These are phyloP conservation scores for Cryptotis parvus DNA, from an alignment of 2,113 vertebrate species.

Conservation along the genomic window DNA sequence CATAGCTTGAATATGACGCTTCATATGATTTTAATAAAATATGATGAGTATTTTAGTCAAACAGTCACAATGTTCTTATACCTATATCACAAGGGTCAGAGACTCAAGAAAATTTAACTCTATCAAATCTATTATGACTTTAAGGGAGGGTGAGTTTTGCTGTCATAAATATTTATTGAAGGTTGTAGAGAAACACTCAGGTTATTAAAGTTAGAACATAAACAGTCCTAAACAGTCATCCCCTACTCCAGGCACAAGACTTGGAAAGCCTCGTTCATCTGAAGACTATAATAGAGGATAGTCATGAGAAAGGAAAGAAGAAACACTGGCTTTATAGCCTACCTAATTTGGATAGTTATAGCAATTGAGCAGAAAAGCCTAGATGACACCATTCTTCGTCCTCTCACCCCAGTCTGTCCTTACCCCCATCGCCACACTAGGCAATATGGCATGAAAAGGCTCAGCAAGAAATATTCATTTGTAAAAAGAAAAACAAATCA, in stretches of 20 bases:
- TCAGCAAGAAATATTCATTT: conserved; percentile 83
- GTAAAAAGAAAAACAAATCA: conserved; percentile 84
- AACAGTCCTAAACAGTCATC: background rate
- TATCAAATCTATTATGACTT: conserved; percentile 2
- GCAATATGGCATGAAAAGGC: conserved; percentile 83
- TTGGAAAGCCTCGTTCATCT: background rate
- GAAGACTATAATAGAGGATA: background rate
- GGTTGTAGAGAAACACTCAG: background rate
- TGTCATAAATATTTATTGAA: conserved; percentile 9
- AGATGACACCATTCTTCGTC: conserved; percentile 45
- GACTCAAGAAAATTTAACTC: background rate
- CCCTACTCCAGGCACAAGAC: background rate
- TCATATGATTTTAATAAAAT: conserved; percentile 1
- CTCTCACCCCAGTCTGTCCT: conserved; percentile 74
- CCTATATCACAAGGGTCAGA: background rate
- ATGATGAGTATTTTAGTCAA: background rate
- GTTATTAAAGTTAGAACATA: background rate
- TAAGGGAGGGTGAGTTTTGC: background rate
- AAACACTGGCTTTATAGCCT: background rate
- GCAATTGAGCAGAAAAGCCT: conserved; percentile 45
- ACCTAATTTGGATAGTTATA: conserved; percentile 34
- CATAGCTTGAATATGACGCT: background rate
- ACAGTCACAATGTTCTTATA: background rate
- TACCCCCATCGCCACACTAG: conserved; percentile 66
- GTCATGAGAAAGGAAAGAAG: background rate